Conservation (phyloP, 2,113 vertebrate species). For the Neogale vison region DNA sequence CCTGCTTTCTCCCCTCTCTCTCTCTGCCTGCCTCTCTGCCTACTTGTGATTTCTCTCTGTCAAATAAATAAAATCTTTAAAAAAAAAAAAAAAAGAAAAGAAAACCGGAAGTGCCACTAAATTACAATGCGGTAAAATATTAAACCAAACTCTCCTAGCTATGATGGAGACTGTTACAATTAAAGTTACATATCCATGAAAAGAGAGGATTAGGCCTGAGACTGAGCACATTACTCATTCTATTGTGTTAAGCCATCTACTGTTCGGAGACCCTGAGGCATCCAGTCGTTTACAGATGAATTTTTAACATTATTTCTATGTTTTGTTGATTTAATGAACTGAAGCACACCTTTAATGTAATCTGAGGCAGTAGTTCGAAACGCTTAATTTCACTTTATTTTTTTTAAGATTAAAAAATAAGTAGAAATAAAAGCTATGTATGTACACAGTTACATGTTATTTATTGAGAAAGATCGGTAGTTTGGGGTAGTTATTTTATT, state of each 20-base stretch:
- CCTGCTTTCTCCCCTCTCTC: too few species aligned
- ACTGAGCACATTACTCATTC: slow-evolving; percentile 49
- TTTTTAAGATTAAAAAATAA: slow-evolving; percentile 52
- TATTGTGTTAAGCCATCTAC: slow-evolving; percentile 17
- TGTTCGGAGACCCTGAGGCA: slow-evolving; percentile 39
- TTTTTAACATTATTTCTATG: slow-evolving; percentile 56
- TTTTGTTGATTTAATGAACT: slow-evolving; percentile 65
- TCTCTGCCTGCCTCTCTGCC: too few species aligned
- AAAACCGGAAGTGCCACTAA: slow-evolving; percentile 23
- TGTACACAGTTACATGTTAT: slow-evolving; percentile 14
- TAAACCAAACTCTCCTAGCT: slow-evolving; percentile 56
- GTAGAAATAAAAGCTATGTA: slow-evolving; percentile 29
- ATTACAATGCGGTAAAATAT: slow-evolving; percentile 67
- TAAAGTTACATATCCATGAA: slow-evolving; percentile 70
- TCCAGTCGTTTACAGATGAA: slow-evolving; percentile 13
- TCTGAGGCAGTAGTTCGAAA: slow-evolving; percentile 26
- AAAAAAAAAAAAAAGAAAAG: too few species aligned
- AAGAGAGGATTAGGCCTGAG: slow-evolving; percentile 49
- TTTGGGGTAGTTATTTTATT: slow-evolving; percentile 35
- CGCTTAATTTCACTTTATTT: slow-evolving; percentile 47
- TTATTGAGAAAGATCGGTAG: slow-evolving; percentile 30
- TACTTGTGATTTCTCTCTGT: too few species aligned
- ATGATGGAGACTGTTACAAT: slow-evolving; percentile 55
- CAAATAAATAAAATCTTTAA: too few species aligned
- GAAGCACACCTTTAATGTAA: slow-evolving; percentile 26